Percentiles rank a stretch among this genome's conserved stretches.
phyloP scores from a whole-genome alignment of 2,113 vertebrate genomes.

The Neolamprologus ventralis region DNA sequence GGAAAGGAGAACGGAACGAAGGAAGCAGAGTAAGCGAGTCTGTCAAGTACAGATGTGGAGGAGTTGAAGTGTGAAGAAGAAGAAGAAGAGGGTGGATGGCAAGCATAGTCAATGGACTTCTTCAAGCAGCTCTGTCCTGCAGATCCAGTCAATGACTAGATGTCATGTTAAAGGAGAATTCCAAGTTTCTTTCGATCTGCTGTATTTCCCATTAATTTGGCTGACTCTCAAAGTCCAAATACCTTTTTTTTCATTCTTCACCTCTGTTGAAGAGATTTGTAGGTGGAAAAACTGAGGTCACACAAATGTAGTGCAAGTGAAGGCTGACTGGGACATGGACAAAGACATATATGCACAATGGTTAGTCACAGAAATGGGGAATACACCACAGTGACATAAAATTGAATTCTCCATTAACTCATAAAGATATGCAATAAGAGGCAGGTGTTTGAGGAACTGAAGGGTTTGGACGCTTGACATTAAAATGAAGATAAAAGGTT shows the following conservation, averaged over 20 bases:
- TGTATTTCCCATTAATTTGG: neutral
- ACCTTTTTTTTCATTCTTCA: neutral
- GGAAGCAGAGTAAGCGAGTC: neutral
- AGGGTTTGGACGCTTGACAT: neutral
- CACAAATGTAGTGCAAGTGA: neutral
- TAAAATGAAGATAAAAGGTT: neutral
- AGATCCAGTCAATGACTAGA: conserved; percentile 34
- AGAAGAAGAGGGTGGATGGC: neutral
- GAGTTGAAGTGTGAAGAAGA: neutral
- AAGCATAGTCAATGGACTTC: conserved; percentile 13
- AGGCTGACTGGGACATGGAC: neutral
- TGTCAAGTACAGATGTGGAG: conserved; percentile 18
- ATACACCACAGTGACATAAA: neutral
- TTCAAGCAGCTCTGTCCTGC: conserved; percentile 10
- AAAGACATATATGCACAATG: neutral
- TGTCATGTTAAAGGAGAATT: neutral
- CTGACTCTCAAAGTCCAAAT: neutral
- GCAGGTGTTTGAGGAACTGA: neutral
- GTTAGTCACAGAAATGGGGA: neutral
- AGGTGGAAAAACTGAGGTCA: neutral
- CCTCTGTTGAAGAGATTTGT: neutral
- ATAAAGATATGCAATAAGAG: conserved; percentile 7
- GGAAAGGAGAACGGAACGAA: neutral
- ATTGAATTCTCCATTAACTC: neutral
- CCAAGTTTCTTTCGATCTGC: neutral